Evolutionary conservation across 2,888 invertebrate species (phyloP).

Genomic region (Platycnemis pennipes): DNA sequence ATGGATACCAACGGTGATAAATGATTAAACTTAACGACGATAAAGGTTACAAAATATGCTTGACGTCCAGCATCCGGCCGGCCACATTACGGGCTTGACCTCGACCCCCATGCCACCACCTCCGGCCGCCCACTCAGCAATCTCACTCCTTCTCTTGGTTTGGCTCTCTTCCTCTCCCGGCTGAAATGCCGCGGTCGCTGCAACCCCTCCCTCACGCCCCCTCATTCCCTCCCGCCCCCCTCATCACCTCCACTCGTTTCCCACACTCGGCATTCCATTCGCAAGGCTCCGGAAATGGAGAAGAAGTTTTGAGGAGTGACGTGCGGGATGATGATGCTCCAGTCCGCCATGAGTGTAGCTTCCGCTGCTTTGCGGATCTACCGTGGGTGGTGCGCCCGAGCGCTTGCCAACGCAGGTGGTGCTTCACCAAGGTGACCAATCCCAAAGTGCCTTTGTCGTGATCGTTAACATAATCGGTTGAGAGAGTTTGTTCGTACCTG

Average conservation of each 20-base stretch:
- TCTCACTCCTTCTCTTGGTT: not conserved
- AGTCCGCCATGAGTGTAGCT: not conserved
- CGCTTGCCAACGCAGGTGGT: too few species aligned
- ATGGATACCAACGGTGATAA: conserved; percentile 1
- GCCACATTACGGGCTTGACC: not conserved
- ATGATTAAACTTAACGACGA: not conserved
- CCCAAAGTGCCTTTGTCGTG: too few species aligned
- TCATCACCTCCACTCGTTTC: not conserved
- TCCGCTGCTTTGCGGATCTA: not conserved
- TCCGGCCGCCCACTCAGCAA: not conserved
- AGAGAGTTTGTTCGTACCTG: too few species aligned
- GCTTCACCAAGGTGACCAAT: too few species aligned
- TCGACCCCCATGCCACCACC: not conserved
- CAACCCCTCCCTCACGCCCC: not conserved
- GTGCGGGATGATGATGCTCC: not conserved
- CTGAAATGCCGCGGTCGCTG: not conserved
- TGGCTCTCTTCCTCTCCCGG: not conserved
- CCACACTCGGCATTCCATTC: not conserved
- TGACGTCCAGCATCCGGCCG: conserved; percentile 10
- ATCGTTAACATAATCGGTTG: too few species aligned
- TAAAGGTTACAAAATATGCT: not conserved
- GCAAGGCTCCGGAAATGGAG: not conserved
- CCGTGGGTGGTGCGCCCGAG: too few species aligned
- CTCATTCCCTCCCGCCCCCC: not conserved
- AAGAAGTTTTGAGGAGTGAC: not conserved